phyloP scores from a whole-genome alignment of 2,113 vertebrate genomes.

The Saccopteryx leptura region DNA sequence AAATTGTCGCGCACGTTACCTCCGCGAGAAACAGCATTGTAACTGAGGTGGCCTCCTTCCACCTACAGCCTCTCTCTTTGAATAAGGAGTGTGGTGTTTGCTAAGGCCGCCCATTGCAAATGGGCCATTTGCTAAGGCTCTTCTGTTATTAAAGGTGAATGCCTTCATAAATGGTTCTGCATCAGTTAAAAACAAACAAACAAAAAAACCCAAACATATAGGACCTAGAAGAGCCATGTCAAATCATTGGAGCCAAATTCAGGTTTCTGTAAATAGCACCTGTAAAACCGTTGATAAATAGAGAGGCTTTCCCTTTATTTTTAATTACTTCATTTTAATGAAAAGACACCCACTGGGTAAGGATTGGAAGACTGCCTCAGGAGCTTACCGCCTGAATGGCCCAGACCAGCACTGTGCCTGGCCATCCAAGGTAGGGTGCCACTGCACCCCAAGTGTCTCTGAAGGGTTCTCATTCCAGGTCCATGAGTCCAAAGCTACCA shows the following conservation, averaged over 20 bases:
- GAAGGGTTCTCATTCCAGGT: background rate
- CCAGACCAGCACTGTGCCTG: fast-evolving
- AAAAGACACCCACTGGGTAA: background rate
- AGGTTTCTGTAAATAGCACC: background rate
- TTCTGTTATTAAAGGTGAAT: background rate
- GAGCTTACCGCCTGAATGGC: fast-evolving
- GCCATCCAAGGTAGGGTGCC: fast-evolving
- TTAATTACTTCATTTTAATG: background rate
- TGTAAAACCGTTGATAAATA: conserved; percentile 12
- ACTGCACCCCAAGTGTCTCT: fast-evolving
- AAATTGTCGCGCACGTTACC: background rate
- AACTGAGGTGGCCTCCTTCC: fast-evolving
- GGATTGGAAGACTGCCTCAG: fast-evolving
- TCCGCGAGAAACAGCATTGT: fast-evolving
- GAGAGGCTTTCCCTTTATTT: background rate
- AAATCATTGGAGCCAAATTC: background rate
- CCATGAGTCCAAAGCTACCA: background rate
- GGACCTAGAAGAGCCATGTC: background rate
- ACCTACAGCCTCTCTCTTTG: background rate
- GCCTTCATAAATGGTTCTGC: background rate
- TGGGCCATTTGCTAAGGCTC: background rate
- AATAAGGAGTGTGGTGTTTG: background rate
- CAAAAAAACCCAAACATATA: background rate
- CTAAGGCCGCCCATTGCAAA: background rate
- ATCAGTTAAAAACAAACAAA: background rate